Evolutionary conservation across 2,888 invertebrate genomes (phyloP).

Genomic region (Drosophila anceps): DNA sequence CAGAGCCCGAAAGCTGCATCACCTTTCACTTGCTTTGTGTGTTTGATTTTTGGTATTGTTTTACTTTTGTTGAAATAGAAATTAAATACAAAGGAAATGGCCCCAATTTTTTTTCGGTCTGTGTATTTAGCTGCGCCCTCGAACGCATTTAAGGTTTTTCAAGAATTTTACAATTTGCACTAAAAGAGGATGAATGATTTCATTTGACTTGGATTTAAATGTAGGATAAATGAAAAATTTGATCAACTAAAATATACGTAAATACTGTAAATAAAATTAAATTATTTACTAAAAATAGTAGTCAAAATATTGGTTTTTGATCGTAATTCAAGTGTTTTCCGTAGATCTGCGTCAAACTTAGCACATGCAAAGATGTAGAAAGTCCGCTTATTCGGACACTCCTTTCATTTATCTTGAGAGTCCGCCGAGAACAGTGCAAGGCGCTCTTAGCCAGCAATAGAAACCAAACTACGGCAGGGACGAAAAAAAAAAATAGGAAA

Average conservation of each 20-base stretch:
- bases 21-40: constrained; percentile 75
- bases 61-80: constrained; percentile 76
- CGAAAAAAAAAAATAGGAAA: constrained; percentile 8
- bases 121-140: constrained; percentile 18
- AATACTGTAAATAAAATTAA: background rate
- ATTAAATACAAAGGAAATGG: constrained; percentile 59
- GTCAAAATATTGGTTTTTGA: background rate
- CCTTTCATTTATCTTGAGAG: constrained; percentile 28
- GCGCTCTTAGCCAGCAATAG: constrained; percentile 37
- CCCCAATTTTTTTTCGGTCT: constrained; percentile 31
- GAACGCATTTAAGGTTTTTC: constrained; percentile 24
- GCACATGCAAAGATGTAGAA: constrained; percentile 5
- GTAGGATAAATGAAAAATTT: background rate
- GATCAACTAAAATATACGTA: background rate
- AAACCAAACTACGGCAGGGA: constrained; percentile 18
- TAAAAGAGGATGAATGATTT: background rate
- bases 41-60: constrained; percentile 80
- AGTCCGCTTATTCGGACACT: constrained; percentile 15
- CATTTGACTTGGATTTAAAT: background rate
- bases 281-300: background rate
- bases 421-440: constrained; percentile 19
- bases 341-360: background rate
- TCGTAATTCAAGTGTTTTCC: background rate
- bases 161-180: constrained; percentile 31
- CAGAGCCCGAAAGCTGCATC: constrained; percentile 54